These are phyloP conservation scores for Crocallis elinguaria DNA, from an alignment of 2,888 invertebrate genomes.

Conservation along the genomic window DNA sequence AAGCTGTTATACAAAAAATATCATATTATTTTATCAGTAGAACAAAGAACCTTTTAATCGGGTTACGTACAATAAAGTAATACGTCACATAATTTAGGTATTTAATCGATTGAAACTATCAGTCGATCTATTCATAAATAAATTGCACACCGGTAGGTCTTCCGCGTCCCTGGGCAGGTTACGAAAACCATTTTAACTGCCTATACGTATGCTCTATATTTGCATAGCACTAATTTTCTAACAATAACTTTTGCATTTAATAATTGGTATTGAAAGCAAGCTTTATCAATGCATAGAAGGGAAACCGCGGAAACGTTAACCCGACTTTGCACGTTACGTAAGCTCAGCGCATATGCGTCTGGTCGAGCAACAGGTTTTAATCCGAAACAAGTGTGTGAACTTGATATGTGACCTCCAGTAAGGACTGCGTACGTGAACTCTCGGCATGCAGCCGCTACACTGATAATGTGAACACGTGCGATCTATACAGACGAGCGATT, in stretches of 20 bases:
- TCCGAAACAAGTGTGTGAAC: constrained; percentile 71
- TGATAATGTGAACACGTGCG: constrained; percentile 58
- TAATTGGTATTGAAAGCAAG: constrained; percentile 28
- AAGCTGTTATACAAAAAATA: constrained; percentile 24
- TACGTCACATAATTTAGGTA: constrained; percentile 40
- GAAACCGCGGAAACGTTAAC: constrained; percentile 49
- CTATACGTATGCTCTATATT: constrained; percentile 16
- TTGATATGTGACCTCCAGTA: constrained; percentile 75
- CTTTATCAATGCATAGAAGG: constrained; percentile 46
- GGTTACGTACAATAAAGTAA: constrained; percentile 46
- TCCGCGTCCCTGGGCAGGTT: constrained; percentile 49
- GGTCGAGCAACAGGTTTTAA: constrained; percentile 58
- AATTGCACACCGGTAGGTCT: constrained; percentile 45
- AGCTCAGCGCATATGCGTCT: constrained; percentile 37
- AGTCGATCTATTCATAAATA: constrained; percentile 35
- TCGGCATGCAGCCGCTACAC: constrained; percentile 43
- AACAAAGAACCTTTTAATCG: constrained; percentile 59
- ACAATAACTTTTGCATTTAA: constrained; percentile 4
- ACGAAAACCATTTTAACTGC: constrained; percentile 38
- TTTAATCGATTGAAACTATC: constrained; percentile 36
- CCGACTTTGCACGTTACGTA: constrained; percentile 39
- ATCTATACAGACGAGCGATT: constrained; percentile 46
- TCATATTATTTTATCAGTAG: constrained; percentile 44
- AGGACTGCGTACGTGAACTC: constrained; percentile 65
- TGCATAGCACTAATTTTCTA: constrained; percentile 23